Percentiles rank a stretch among this genome's conserved stretches.
phyloP scores from a whole-genome alignment of 1,140 invertebrate species.

The Thaumatotibia leucotreta region DNA sequence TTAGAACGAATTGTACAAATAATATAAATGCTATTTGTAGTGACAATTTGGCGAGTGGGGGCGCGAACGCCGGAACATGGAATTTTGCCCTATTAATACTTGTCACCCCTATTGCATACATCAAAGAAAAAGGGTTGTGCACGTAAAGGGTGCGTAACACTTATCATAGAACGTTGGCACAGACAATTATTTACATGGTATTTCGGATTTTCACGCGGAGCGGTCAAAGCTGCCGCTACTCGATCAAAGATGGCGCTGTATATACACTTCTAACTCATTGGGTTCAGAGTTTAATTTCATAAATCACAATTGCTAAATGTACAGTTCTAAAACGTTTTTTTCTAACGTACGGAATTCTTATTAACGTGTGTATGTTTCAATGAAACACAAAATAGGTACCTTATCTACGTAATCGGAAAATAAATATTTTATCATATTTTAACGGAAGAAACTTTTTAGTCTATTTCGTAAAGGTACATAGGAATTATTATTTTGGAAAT shows the following conservation, averaged over 20 bases:
- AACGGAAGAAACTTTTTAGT: background rate
- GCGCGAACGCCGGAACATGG: slow-evolving; percentile 47
- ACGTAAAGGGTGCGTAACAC: slow-evolving; percentile 62
- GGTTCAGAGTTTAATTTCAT: background rate
- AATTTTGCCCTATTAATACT: slow-evolving; percentile 65
- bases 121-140: slow-evolving; percentile 72
- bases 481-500: background rate
- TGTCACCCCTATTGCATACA: slow-evolving; percentile 67
- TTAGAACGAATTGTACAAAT: slow-evolving; percentile 66
- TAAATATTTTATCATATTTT: background rate
- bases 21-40: slow-evolving; percentile 61
- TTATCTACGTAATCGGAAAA: too few species aligned
- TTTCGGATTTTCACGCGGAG: slow-evolving; percentile 29
- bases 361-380: too few species aligned
- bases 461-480: background rate
- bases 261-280: slow-evolving; percentile 20
- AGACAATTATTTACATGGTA: slow-evolving; percentile 67
- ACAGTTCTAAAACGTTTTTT: background rate
- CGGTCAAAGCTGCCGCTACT: slow-evolving; percentile 43
- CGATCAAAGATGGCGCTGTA: slow-evolving; percentile 64
- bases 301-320: background rate
- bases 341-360: background rate
- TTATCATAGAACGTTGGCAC: slow-evolving; percentile 72
- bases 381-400: too few species aligned
- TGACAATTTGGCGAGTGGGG: slow-evolving; percentile 53